Evolutionary conservation across 2,797 vertebrate species (phyloP), one percentile per base, ranked within the genome.

Genomic region (Myotis findleyi): DNA sequence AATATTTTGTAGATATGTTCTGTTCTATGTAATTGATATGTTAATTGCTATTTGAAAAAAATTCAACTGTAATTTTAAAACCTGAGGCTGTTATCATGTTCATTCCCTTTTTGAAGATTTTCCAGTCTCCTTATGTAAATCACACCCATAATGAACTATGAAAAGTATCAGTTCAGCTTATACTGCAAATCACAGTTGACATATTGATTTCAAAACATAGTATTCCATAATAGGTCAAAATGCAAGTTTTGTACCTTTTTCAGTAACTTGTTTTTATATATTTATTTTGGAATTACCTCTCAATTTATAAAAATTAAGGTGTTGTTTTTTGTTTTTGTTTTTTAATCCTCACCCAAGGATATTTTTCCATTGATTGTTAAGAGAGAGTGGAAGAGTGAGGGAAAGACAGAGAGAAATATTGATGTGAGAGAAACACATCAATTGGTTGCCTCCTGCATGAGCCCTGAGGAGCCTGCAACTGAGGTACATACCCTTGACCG

Each of bases 1-100:
- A 27, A 14, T 96, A 51, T 84, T 77, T 96, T 95, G 38, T 95
- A 62, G 17, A 12, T 94, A 49, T 82, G 72, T 95, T 94, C 33
- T 95, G 72, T 95, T 93, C 33, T 95, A 62, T 66, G 49, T 79
- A 88, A 69, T 83, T 96, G 57, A 94, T 96, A 33, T 69, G 18
- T 21, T 95, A 47, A 33, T 57, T 79, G 7, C 51, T 89, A 49
- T 96, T 95, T 96, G 77, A 93, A 94, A 36, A 36, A 12, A 51
- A 95, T 47, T 93, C 49, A 81, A 64, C 57, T 44, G 9, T 89
- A 86, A 87, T 41, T 41, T 49, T 84, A 93, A 82, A 95, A 88
- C 16, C 21, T 11, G 8, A 91, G 47, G 30, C 14, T 72, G 89
- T 77, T 91, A 84, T 93, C 38, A 41, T 94, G 5, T 95, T 97